Evolutionary conservation across 1,140 invertebrate genomes (phyloP), one percentile per base, ranked within the genome.

Genomic region (Coptotermes formosanus): DNA sequence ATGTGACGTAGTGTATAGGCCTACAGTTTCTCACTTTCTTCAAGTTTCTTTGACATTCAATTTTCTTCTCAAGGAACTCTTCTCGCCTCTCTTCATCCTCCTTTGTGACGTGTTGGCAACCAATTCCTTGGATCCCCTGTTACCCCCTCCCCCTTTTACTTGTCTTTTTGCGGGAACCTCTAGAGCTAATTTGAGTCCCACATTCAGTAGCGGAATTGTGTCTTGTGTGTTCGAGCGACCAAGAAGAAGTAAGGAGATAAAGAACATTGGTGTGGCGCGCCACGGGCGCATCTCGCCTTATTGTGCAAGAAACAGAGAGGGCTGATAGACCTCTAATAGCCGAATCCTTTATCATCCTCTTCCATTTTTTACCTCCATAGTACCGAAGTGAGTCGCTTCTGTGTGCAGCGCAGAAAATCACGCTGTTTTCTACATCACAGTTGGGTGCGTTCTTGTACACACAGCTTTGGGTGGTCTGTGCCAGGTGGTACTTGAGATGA

Each of bases 11-110:
- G 14, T 55, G 21, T 55, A 16, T 48, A 64, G 12, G 38, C 38
- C 12, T 64, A 75, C n/a, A 75, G 64, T 75, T 75, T 30, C 64
- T 75, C 64, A 75, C 64, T 75, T 75, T 75, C 64, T 75, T n/a
- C 64, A 75, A 75, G 64, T 75, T 75, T 75, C 64, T 75, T 75
- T 75, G 64, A 75, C 64, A 75, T 75, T 75, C 64, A 75, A 75
- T 75, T 75, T 75, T 75, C 64, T n/a, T 75, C 64, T 75, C 64
- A 75, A 75, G 64, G 25, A 8, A 75, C 64, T 30, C 64, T 25
- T 8, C n/a, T 30, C 1, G n/a, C n/a, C 8, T 6, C 64, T 14
- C 64, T 75, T 75, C 64, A 11, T 75, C 64, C 64, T 75, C 64
- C 14, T 75, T 75, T 75, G 64, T 75, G 64, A 75, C 64, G 64